Base-by-base conservation (phyloP, 2,888 invertebrate genomes). In the Lysandra coridon region DNA sequence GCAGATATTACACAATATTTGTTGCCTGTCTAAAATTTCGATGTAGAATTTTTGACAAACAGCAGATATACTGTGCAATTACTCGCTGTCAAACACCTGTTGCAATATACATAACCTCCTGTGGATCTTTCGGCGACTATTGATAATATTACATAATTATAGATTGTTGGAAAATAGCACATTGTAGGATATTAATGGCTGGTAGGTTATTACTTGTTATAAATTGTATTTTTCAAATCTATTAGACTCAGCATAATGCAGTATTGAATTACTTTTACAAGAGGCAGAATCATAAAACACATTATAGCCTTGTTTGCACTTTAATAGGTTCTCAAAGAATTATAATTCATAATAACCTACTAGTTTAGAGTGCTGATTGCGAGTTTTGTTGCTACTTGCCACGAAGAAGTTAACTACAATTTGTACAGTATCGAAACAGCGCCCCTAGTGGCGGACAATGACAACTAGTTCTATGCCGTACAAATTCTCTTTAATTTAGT, bases 331-430 rank as follows among this genome's bases (percentile, higher is more conserved):
- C 2, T 49, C 12, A 49, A 49, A 49, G 49, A 49, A 49, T 57
- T 57, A 23, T 23, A 3, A 14, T 76, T 76, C 76, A 76, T 76
- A 76, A 53, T 76, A 30, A 37, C 57, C 76, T 57, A 57, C 57
- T 53, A n/a, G 49, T 53, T 57, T 53, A 49, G 10, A 1, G 57
- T 57, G 57, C 3, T 17, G 0, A 4, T 2, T 57, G 17, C 17
- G 17, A 17, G 14, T 17, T 57, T 57, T 3, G 3, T 14, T 14
- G 14, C 53, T 53, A 14, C 53, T 2, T 4, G 53, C 53, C 4
- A 53, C 2, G 14, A 53, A 53, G 10, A 44, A 53, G 14, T 53
- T 0, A 53, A 53, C 1, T 14, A 14, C 3, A 53, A 53, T 53
- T 53, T 53, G 14, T 53, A 14, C 3, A 14, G 53, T 1, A 53